These are phyloP conservation scores for Venusia cambrica DNA, from an alignment of 2,888 invertebrate species.

Conservation along the genomic window DNA sequence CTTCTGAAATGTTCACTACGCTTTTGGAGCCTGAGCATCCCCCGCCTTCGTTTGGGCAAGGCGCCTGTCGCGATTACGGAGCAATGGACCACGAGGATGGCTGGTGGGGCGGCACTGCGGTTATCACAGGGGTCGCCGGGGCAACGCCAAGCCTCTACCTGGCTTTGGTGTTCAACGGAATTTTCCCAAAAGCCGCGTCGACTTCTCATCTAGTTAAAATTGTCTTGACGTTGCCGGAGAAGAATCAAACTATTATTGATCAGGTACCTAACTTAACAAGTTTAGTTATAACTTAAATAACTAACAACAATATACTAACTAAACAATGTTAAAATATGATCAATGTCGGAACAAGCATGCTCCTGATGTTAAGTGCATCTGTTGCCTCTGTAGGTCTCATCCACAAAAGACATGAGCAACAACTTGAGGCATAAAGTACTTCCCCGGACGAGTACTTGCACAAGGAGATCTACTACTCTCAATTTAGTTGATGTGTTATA, in stretches of 20 bases:
- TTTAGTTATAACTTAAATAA: too few species aligned
- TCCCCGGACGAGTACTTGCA: too few species aligned
- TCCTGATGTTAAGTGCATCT: too few species aligned
- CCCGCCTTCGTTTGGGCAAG: conserved; percentile 81
- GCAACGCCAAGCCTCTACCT: conserved; percentile 91
- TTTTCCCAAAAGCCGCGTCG: conserved; percentile 83
- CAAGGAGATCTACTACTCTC: too few species aligned
- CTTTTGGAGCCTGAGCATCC: conserved; percentile 85
- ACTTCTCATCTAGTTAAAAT: conserved; percentile 86
- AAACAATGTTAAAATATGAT: too few species aligned
- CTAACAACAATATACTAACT: too few species aligned
- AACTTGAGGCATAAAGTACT: too few species aligned
- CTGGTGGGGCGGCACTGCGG: conserved; percentile 94
- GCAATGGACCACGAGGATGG: conserved; percentile 79
- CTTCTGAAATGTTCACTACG: conserved; percentile 91
- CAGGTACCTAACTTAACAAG: too few species aligned
- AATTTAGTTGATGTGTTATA: too few species aligned
- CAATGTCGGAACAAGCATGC: too few species aligned
- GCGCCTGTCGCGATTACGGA: conserved; percentile 79
- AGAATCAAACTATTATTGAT: conserved; percentile 86
- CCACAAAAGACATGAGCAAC: too few species aligned
- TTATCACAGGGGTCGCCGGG: conserved; percentile 90
- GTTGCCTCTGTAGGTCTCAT: too few species aligned
- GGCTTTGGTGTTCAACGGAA: conserved; percentile 90
- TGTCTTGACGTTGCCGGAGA: conserved; percentile 85